These are phyloP conservation scores for Montipora capitata DNA, from an alignment of 92 coral and sea anemone genomes.

Conservation along the genomic window DNA sequence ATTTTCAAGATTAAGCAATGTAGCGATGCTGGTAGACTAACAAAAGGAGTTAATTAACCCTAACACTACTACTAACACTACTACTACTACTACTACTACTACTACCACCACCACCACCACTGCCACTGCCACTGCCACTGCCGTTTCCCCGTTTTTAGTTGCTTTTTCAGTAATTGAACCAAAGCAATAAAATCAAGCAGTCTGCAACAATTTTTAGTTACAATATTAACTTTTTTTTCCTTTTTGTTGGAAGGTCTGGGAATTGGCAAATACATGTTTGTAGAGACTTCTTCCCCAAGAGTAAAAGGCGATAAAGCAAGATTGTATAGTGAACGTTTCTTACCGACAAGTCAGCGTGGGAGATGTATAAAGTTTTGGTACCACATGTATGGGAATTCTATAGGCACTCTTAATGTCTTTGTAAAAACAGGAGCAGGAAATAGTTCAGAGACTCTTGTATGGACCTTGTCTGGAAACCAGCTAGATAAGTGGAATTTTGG, in stretches of 20 bases:
- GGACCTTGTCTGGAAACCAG: constrained; percentile 96
- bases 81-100: no score
- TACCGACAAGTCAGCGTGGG: constrained; percentile 82
- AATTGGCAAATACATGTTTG: constrained; percentile 90
- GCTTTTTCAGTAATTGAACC: no score
- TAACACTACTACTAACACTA: no score
- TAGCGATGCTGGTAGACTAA: no score
- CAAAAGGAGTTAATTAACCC: no score
- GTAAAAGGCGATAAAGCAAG: constrained; percentile 90
- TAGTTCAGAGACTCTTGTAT: constrained; percentile 81
- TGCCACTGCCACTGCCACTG: no score
- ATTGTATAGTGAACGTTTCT: constrained; percentile 91
- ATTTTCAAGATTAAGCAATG: no score
- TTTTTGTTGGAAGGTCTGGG: constrained; percentile 41
- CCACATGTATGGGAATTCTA: constrained; percentile 93
- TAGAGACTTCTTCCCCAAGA: constrained; percentile 78
- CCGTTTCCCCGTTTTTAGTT: no score
- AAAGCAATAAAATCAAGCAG: no score
- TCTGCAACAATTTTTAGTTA: no score
- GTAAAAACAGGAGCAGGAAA: constrained; percentile 94
- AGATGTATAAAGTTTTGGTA: constrained; percentile 97
- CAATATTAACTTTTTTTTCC: not conserved
- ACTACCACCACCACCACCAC: no score
- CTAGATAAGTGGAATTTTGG: constrained; percentile 87
- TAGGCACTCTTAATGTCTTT: constrained; percentile 90